These are phyloP conservation scores for Sinosuthora webbiana DNA, from an alignment of 2,113 vertebrate genomes.

Conservation along the genomic window DNA sequence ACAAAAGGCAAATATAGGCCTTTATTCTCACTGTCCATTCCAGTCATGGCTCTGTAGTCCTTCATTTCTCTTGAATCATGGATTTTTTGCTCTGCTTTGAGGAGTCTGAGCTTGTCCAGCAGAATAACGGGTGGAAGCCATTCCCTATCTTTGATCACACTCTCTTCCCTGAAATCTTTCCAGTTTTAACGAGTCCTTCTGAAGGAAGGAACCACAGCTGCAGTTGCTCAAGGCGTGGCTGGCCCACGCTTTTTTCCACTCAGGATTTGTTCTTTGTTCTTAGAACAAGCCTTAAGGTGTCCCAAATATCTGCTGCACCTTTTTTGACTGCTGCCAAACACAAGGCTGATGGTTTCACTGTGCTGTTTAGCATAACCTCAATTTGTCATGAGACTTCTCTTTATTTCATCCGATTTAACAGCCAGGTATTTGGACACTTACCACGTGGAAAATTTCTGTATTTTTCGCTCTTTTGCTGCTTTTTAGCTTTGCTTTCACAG, in stretches of 20 bases:
- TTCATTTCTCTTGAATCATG: background rate
- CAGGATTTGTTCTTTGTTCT: background rate
- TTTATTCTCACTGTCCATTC: background rate
- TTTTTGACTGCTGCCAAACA: background rate
- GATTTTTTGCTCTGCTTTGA: background rate
- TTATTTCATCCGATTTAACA: background rate
- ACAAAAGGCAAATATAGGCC: background rate
- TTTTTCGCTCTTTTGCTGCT: background rate
- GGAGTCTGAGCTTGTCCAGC: background rate
- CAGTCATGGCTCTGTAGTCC: background rate
- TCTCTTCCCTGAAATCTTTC: background rate
- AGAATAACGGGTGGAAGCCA: background rate
- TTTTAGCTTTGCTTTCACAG: background rate
- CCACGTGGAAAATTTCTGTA: background rate
- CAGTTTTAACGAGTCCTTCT: background rate
- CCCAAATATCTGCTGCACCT: background rate
- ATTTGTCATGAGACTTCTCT: background rate
- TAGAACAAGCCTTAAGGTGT: background rate
- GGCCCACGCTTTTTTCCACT: background rate
- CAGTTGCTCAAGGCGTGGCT: fast-evolving
- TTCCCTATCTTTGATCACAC: background rate
- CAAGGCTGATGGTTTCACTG: background rate
- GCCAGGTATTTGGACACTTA: background rate
- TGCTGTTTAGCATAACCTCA: background rate
- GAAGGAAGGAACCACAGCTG: background rate